A percentile compares a stretch with the other conserved stretches of the same genome.
These are phyloP conservation scores for Trichonephila clavipes DNA, from an alignment of 1,140 invertebrate species.

Conservation along the genomic window DNA sequence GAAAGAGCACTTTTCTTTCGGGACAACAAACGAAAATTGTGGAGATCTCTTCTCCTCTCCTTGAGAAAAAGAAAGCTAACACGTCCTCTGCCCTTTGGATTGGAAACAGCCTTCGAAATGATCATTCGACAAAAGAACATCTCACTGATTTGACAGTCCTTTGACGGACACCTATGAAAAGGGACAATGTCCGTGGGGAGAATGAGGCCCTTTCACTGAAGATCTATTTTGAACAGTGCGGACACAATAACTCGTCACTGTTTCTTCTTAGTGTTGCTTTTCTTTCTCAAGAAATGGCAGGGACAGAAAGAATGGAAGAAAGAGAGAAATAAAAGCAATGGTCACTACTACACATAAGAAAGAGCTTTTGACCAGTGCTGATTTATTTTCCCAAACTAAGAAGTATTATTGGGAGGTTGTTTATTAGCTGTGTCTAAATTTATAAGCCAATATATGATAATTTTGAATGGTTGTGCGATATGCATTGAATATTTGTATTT, in stretches of 20 bases:
- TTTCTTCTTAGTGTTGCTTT: neutral
- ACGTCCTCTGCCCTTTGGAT: conserved; percentile 8
- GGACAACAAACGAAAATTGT: neutral
- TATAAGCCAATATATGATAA: too few species aligned
- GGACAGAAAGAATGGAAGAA: neutral
- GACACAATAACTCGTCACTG: conserved; percentile 26
- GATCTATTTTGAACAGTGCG: conserved; percentile 31
- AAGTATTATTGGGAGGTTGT: neutral
- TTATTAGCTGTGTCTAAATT: neutral
- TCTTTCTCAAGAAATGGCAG: neutral
- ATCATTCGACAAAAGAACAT: conserved; percentile 20
- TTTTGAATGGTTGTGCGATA: too few species aligned
- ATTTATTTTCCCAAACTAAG: neutral
- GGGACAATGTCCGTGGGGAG: neutral
- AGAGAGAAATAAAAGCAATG: neutral
- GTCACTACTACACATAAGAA: neutral
- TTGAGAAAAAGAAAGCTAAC: neutral
- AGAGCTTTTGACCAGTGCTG: neutral
- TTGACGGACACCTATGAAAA: conserved; percentile 26
- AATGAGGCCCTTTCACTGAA: neutral
- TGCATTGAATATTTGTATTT: too few species aligned
- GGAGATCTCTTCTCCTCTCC: neutral
- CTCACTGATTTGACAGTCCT: conserved; percentile 29
- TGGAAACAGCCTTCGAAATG: neutral
- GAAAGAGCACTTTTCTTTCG: neutral